Evolutionary conservation across 2,888 invertebrate genomes (phyloP).

Genomic region (Philhelius pedissequus): DNA sequence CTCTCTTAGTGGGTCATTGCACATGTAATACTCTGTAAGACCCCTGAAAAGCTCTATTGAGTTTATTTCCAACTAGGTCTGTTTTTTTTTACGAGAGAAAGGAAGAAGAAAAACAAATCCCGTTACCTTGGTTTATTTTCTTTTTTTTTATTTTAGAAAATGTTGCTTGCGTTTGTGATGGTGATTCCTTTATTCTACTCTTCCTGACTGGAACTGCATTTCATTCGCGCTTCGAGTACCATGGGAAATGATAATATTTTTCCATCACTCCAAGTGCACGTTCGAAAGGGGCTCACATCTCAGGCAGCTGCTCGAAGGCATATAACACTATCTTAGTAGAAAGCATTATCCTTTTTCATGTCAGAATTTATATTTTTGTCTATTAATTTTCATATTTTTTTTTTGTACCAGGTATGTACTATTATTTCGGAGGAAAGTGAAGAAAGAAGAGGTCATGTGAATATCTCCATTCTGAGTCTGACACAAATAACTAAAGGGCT

Average conservation of each 20-base stretch:
- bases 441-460: slow-evolving; percentile 1
- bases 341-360: slow-evolving; percentile 15
- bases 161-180: not conserved
- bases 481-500: not conserved
- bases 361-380: not conserved
- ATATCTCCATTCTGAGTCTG: not conserved
- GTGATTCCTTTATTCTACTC: not conserved
- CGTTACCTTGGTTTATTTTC: not conserved
- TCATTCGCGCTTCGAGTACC: slow-evolving; percentile 46
- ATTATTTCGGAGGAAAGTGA: not conserved
- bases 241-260: slow-evolving; percentile 51
- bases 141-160: not conserved
- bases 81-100: not conserved
- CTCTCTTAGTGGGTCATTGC: slow-evolving; percentile 46
- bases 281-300: not conserved
- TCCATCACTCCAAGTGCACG: slow-evolving; percentile 10
- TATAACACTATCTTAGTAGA: not conserved
- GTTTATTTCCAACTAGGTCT: not conserved
- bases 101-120: slow-evolving; percentile 6
- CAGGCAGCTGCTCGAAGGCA: not conserved
- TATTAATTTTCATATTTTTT: not conserved
- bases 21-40: slow-evolving; percentile 1
- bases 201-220: slow-evolving; percentile 17
- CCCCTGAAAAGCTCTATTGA: not conserved
- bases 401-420: not conserved